These are phyloP conservation scores for Anableps anableps DNA, from an alignment of 2,797 vertebrate species.

Conservation along the genomic window DNA sequence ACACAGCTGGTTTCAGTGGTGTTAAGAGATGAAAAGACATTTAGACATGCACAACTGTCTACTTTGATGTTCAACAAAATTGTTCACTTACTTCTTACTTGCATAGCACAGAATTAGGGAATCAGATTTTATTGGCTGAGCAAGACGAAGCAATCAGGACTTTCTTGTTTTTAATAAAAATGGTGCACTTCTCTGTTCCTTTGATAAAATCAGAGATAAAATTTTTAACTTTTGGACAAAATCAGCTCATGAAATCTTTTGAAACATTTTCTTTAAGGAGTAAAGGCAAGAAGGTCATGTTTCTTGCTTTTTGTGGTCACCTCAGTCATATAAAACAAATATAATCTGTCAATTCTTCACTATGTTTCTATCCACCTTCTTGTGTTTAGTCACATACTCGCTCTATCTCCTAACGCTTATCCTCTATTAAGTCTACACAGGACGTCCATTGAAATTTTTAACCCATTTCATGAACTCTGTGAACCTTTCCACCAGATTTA, in stretches of 20 bases:
- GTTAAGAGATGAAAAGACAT: background rate
- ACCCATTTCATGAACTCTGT: background rate
- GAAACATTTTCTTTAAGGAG: background rate
- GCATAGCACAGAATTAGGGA: background rate
- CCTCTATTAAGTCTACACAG: background rate
- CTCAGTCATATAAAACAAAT: background rate
- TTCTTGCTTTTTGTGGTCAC: background rate
- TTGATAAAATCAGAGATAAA: slow-evolving; percentile 19
- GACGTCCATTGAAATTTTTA: background rate
- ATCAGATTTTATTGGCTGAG: background rate
- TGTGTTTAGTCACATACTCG: background rate
- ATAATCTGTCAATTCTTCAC: background rate
- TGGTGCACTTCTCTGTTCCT: background rate
- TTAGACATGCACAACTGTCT: background rate
- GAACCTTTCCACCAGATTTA: background rate
- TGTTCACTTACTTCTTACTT: too few relatives aligned
- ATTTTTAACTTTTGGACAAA: background rate
- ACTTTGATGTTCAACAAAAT: background rate
- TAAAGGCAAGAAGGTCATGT: background rate
- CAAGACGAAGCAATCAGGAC: background rate
- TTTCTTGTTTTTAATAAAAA: slow-evolving; percentile 13
- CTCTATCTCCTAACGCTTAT: background rate
- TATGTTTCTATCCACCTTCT: background rate
- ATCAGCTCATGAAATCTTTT: background rate
- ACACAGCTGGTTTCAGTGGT: slow-evolving; percentile 2